These are phyloP conservation scores for Phragmatobia fuliginosa DNA, from an alignment of 2,888 invertebrate genomes.

Conservation along the genomic window DNA sequence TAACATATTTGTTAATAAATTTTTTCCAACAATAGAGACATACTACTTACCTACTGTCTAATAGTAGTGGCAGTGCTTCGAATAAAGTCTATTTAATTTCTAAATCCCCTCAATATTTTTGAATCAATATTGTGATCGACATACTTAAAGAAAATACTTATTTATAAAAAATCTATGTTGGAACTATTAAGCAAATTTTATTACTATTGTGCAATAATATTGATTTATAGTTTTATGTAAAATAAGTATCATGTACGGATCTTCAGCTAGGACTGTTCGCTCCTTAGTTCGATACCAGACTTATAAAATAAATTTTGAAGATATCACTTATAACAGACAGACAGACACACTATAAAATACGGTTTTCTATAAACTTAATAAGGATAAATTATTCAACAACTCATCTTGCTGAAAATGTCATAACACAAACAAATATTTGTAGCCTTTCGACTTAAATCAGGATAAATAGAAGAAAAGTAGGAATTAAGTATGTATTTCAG, in stretches of 20 bases:
- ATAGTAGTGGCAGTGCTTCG: neutral
- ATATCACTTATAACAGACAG: too few relatives aligned
- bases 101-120: neutral
- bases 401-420: neutral
- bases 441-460: neutral
- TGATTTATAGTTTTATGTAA: too few relatives aligned
- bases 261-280: too few relatives aligned
- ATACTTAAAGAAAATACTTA: neutral
- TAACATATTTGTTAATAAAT: neutral
- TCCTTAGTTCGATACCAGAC: too few relatives aligned
- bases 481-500: slow-evolving; percentile 22
- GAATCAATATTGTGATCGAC: neutral
- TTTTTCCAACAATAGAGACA: neutral
- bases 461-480: neutral
- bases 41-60: neutral
- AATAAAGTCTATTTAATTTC: neutral
- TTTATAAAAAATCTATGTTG: too few relatives aligned
- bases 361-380: neutral
- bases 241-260: too few relatives aligned
- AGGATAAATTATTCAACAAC: too few relatives aligned
- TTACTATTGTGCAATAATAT: neutral
- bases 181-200: neutral
- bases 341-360: too few relatives aligned
- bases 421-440: neutral
- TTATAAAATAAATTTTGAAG: too few relatives aligned